Conservation (phyloP, 1,140 invertebrate species). For the Drosophila arawakana region DNA sequence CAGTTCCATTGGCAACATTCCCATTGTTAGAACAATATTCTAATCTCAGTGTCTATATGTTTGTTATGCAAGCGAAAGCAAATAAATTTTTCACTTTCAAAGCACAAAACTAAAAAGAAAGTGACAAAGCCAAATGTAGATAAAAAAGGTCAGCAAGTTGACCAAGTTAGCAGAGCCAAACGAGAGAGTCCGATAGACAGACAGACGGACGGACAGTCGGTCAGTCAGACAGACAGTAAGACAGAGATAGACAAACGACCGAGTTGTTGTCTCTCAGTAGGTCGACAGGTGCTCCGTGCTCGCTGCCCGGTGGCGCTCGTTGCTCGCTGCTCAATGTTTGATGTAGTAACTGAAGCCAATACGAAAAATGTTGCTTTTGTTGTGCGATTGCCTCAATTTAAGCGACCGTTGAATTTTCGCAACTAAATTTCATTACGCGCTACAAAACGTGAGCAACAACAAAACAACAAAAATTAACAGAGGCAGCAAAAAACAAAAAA, state of each 20-base stretch:
- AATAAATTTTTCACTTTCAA: slow-evolving; percentile 40
- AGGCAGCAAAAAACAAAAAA: slow-evolving; percentile 7
- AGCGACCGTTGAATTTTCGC: slow-evolving; percentile 66
- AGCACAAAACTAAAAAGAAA: slow-evolving; percentile 30
- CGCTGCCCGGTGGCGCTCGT: no score
- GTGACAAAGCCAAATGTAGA: slow-evolving; percentile 23
- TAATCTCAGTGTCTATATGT: slow-evolving; percentile 16
- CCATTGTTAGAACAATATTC: slow-evolving; percentile 19
- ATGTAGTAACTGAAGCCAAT: slow-evolving; percentile 31
- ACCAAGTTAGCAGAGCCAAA: slow-evolving; percentile 35
- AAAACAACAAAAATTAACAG: slow-evolving; percentile 32
- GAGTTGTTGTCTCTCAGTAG: slow-evolving; percentile 30
- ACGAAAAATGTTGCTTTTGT: slow-evolving; percentile 9
- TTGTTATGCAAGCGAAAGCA: slow-evolving; percentile 33
- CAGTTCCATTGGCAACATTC: slow-evolving; percentile 35
- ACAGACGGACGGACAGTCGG: background rate
- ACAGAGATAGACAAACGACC: slow-evolving; percentile 24
- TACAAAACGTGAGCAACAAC: slow-evolving; percentile 35
- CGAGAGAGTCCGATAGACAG: slow-evolving; percentile 1
- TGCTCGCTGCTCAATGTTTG: slow-evolving; percentile 5
- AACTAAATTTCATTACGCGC: slow-evolving; percentile 67
- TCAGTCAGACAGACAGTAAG: background rate
- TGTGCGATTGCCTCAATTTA: slow-evolving; percentile 24
- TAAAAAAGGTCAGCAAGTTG: slow-evolving; percentile 46
- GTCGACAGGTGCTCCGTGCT: slow-evolving; percentile 35